These are phyloP conservation scores for Ganaspis brasiliensis DNA, from an alignment of 2,888 invertebrate species.

Conservation along the genomic window DNA sequence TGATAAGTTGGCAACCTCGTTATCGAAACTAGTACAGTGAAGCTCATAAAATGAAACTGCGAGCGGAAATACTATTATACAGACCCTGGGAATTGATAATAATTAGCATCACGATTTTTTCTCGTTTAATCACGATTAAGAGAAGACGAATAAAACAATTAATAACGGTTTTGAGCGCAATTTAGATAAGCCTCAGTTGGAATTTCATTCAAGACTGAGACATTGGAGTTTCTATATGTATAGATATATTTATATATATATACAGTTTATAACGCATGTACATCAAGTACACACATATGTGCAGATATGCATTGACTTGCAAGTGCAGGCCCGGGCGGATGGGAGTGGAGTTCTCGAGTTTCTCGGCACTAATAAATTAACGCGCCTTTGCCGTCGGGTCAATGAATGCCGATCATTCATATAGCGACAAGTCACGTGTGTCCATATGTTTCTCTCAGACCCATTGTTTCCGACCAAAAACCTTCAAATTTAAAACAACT, in stretches of 20 bases:
- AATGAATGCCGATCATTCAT: constrained; percentile 39
- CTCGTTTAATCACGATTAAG: constrained; percentile 3
- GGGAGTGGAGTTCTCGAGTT: constrained; percentile 28
- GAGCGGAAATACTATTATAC: constrained; percentile 7
- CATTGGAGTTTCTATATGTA: neutral
- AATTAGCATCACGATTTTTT: neutral
- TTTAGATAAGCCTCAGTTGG: constrained; percentile 29
- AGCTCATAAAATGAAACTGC: neutral
- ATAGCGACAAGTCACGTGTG: constrained; percentile 27
- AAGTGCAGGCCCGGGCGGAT: constrained; percentile 13
- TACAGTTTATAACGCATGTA: constrained; percentile 5
- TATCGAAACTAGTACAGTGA: constrained; percentile 14
- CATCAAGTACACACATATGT: neutral
- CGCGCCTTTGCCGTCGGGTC: constrained; percentile 22
- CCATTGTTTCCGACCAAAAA: neutral
- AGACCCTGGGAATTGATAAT: constrained; percentile 6
- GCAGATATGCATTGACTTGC: neutral
- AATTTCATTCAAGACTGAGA: constrained; percentile 6
- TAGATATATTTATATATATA: no score
- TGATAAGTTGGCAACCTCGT: constrained; percentile 4
- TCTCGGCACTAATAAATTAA: constrained; percentile 34
- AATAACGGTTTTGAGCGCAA: constrained; percentile 12
- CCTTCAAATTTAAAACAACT: neutral
- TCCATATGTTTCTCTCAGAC: neutral
- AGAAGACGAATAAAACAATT: constrained; percentile 15